A percentile compares a stretch with the other conserved stretches of the same genome.
Evolutionary conservation across 2,113 vertebrate species (phyloP).

Genomic region (Plestiodon gilberti): DNA sequence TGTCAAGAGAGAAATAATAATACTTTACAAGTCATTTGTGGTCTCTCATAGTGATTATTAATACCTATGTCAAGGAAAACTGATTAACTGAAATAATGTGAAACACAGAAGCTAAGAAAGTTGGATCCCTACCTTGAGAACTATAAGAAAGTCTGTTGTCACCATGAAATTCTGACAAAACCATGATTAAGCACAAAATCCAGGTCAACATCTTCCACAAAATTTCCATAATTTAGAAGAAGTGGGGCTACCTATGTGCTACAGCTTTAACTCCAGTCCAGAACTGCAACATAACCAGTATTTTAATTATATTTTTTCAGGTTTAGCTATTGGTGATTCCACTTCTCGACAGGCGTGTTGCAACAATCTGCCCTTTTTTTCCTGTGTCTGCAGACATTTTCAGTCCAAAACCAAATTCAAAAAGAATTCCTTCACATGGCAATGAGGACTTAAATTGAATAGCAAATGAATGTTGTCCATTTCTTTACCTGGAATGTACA

Average conservation of each 20-base stretch:
- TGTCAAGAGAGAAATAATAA: conserved; percentile 8
- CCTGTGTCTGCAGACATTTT: conserved; percentile 84
- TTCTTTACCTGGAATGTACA: conserved; percentile 82
- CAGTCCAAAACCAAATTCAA: conserved; percentile 73
- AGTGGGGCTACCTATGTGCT: conserved; percentile 84
- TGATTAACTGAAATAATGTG: conserved; percentile 1
- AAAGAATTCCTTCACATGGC: conserved; percentile 77
- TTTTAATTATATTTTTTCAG: conserved; percentile 75
- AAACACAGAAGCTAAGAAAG: conserved; percentile 49
- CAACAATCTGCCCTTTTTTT: conserved; percentile 73
- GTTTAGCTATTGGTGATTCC: conserved; percentile 69
- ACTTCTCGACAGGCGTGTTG: conserved; percentile 76
- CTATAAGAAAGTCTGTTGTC: conserved; percentile 88
- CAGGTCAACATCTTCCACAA: conserved; percentile 98
- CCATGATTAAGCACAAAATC: conserved; percentile 96
- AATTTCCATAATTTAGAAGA: conserved; percentile 98
- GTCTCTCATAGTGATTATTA: conserved; percentile 13
- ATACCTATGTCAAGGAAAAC: not conserved
- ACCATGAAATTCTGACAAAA: conserved; percentile 90
- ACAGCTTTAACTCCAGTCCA: conserved; percentile 81
- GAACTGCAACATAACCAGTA: conserved; percentile 87
- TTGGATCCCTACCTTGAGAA: conserved; percentile 91
- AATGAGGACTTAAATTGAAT: conserved; percentile 79
- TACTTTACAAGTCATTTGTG: not conserved
- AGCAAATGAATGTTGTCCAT: conserved; percentile 82